Evolutionary conservation across 2,113 vertebrate genomes (phyloP), one percentile per base, ranked within the genome.

Genomic region (Lipotes vexillifer): DNA sequence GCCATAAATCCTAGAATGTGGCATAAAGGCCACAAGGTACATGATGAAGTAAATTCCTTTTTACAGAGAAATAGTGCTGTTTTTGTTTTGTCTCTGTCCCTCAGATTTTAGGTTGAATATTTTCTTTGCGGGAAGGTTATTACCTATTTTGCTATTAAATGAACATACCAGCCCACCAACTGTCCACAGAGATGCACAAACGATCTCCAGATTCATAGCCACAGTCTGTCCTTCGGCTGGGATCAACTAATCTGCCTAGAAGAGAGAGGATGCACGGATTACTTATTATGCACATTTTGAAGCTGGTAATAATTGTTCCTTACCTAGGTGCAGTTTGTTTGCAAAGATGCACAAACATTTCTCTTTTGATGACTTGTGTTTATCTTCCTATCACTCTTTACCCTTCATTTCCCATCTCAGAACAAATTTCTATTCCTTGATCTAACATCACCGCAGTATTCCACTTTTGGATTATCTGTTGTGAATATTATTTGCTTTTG

Each of bases 101-200:
- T 83, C 83, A 66, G 66, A 92, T 57, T 57, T 68, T 38, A 36
- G 33, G 20, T 49, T 78, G 31, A 78, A 88, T 87, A 49, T 11
- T 57, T 78, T 55, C 49, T 36, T 18, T 72, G 14, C 10, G 10
- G 18, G 3, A 84, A 63, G 31, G 12, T 14, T 89, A n/a, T 20
- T 52, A 46, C 31, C 7, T 57, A 9, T 63, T 94, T 88, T 36
- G 10, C 31, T 71, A 52, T 84, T 8, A 18, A 29, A 15, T 75
- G 27, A 98, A 99, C 99, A 97, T 98, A 99, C 99, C 98, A 94
- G 98, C 97, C 99, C 99, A 99, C 99, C 99, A 99, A 46, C 98
- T 99, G 94, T 96, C 95, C 74, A 92, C 97, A 91, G 99, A 99
- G 74, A 98, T 95, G 44, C 98, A 98, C 31, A 95, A 46, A 25